Base-by-base conservation (phyloP, 2,113 vertebrate species). In the Parotia lawesii region DNA sequence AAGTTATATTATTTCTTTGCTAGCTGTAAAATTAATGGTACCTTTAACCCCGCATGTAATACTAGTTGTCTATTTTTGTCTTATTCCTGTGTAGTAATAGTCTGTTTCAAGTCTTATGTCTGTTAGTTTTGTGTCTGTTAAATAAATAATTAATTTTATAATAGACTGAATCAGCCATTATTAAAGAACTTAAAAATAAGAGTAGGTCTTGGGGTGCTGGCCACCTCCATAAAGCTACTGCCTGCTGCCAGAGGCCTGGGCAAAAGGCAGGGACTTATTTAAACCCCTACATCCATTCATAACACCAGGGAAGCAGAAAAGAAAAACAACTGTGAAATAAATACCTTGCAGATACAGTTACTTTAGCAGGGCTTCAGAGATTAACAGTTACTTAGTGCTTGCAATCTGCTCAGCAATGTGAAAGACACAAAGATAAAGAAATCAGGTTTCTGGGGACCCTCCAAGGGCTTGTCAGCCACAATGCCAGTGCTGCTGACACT, bases 311-410 rank as follows among this genome's bases (percentile, higher is more conserved):
- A 93, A 83, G 60, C 66, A 70, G 87, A 76, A 79, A 44, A 80
- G 71, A 85, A 87, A 94, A 89, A 84, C 69, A 90, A 89, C 53
- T 35, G 47, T 71, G 76, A 80, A 95, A 70, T 42, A 91, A 95
- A 79, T 65, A 91, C 50, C 87, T 80, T 0, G 3, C 58, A 85
- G 84, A 47, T 61, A 71, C 15, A 87, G 81, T 65, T 65, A 72
- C 45, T 89, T 84, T 16, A 85, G 50, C 66, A 78, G 54, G 66
- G 35, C 85, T 89, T 78, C 42, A 61, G 67, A 80, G 81, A 79
- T 42, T 51, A 67, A 62, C n/a, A 27, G 50, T 75, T 69, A 73
- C 56, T 83, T 50, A 77, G 38, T 4, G 3, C 62, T 61, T 45
- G 45, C 62, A 83, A 53, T 33, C 71, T 85, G 75, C 56, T 54